phyloP scores from a whole-genome alignment of 2,797 vertebrate species.

The Columba guinea region DNA sequence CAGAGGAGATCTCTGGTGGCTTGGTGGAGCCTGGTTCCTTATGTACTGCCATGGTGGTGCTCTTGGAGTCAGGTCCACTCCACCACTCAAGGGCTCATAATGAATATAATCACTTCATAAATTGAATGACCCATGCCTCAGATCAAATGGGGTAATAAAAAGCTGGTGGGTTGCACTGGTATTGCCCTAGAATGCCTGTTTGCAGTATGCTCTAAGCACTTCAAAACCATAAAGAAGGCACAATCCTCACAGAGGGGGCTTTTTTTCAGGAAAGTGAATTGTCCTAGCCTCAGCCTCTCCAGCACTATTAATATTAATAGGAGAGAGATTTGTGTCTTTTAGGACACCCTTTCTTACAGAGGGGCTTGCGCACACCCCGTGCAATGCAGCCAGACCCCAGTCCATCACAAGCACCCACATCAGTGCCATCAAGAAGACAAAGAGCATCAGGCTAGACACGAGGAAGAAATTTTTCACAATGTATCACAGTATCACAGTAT shows the following conservation, averaged over 20 bases:
- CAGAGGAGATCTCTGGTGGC: accelerated
- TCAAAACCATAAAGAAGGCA: neutral
- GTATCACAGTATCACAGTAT: no score
- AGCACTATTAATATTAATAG: neutral
- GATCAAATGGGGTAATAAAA: neutral
- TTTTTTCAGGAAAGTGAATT: neutral
- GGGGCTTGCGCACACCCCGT: accelerated
- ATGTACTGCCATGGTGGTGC: accelerated
- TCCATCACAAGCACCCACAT: neutral
- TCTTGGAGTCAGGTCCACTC: neutral
- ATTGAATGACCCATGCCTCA: accelerated
- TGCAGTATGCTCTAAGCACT: neutral
- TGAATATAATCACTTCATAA: neutral
- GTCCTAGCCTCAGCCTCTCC: neutral
- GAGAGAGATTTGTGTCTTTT: neutral
- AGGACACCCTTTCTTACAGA: neutral
- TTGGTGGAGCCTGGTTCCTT: neutral
- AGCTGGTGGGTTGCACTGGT: accelerated
- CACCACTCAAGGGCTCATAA: neutral
- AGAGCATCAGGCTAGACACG: neutral
- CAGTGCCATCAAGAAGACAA: neutral
- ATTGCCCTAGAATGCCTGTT: neutral
- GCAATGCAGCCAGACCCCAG: accelerated
- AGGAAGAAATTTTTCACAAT: no score
- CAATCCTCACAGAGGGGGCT: neutral